Base-by-base conservation (phyloP, 2,888 invertebrate genomes). In the Thereva unica region DNA sequence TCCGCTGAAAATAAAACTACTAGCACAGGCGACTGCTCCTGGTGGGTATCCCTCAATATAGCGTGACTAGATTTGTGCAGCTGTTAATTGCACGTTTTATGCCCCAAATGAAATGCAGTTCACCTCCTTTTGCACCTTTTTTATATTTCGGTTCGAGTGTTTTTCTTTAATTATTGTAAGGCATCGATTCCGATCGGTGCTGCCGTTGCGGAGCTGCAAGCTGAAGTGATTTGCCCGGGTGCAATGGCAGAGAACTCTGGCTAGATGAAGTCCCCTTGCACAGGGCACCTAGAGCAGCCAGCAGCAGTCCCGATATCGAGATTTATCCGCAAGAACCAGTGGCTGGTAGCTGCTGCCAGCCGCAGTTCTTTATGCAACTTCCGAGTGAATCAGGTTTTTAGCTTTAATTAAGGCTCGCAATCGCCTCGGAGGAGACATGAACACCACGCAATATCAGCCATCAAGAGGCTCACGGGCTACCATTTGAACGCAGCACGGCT, bases 71-170 rank as follows among this genome's bases (percentile, higher is more conserved):
- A 56, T 56, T 44, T 56, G 44, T 56, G 56, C 56, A 56, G 56
- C 56, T 56, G 56, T 56, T 56, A 56, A 56, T 56, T 56, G 56
- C 56, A 56, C 56, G 56, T 56, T 56, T 56, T 56, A 56, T 56
- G 44, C n/a, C 56, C 44, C 56, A 56, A 56, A 56, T 56, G 56
- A 56, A 56, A 56, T 56, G 56, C 56, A 56, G 44, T 44, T 35
- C 56, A 56, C 35, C 56, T 34, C 42, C 34, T 44, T 52, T 34
- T 52, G 4, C 7, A 34, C 38, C 34, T 42, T 9, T 10, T 3
- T 5, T 7, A 23, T 23, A 23, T 34, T 47, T 47, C 35, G 35
- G 42, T 23, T 52, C 23, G 23, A 44, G 44, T 44, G 44, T 56
- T 56, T 56, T 56, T 56, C 9, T 44, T 56, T 56, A 56, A 56